phyloP scores from a whole-genome alignment of 2,797 vertebrate species.

The Lithobates sylvaticus region DNA sequence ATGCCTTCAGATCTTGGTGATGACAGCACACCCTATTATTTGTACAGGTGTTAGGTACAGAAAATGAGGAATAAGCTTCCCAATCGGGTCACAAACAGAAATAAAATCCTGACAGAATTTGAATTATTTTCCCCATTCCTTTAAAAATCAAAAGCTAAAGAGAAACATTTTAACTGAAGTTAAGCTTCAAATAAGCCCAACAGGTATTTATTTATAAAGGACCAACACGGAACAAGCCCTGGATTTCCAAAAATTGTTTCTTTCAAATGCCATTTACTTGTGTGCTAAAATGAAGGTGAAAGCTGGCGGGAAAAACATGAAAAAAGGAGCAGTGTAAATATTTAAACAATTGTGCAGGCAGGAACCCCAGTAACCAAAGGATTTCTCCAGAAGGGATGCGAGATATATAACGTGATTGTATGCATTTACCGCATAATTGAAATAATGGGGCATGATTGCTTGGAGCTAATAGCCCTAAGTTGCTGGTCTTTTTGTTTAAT shows the following conservation, averaged over 20 bases:
- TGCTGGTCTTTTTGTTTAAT: constrained; percentile 97
- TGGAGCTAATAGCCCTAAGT: constrained; percentile 97
- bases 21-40: no score
- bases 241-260: neutral
- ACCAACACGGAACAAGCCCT: neutral
- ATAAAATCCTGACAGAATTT: no score
- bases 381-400: constrained; percentile 90
- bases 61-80: no score
- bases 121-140: neutral
- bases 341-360: constrained; percentile 93
- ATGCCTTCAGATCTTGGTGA: no score
- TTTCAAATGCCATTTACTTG: neutral
- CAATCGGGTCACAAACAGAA: no score
- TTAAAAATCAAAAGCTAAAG: neutral
- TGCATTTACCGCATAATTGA: constrained; percentile 97
- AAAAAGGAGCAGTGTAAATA: constrained; percentile 90
- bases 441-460: constrained; percentile 98
- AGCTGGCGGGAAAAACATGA: constrained; percentile 76
- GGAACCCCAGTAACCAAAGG: constrained; percentile 90
- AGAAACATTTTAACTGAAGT: neutral
- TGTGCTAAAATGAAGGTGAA: constrained; percentile 90
- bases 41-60: no score
- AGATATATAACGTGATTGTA: constrained; percentile 96
- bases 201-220: neutral
- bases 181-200: neutral